Evolutionary conservation across 1,140 invertebrate species (phyloP).

Genomic region (Brachionus koreanus): DNA sequence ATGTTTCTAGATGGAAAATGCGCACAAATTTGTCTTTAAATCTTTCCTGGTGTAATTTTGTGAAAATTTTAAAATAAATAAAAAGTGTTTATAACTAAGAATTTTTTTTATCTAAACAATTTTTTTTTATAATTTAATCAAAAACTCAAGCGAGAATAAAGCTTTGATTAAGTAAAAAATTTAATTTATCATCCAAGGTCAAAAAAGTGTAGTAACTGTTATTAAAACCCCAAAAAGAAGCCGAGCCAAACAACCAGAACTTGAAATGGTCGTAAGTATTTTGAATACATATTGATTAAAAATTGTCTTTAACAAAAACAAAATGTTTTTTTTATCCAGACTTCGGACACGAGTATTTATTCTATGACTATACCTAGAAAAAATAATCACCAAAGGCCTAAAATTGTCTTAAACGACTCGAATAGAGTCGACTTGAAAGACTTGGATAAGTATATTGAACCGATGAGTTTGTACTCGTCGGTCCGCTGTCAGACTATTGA

Average conservation of each 20-base stretch:
- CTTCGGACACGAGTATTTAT: neutral
- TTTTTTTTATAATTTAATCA: neutral
- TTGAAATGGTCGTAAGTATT: constrained; percentile 18
- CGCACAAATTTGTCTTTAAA: neutral
- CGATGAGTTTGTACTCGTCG: neutral
- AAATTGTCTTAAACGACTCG: constrained; percentile 3
- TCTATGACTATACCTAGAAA: constrained; percentile 3
- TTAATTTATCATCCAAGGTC: neutral
- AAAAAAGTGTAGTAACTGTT: constrained; percentile 1
- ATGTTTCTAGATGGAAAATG: neutral
- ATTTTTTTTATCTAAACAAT: neutral
- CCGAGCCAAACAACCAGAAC: neutral
- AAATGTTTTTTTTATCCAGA: neutral
- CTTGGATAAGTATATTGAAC: neutral
- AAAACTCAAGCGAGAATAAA: neutral
- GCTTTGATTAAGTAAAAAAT: neutral
- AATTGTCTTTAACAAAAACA: neutral
- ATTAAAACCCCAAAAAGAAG: neutral
- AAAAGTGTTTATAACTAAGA: neutral
- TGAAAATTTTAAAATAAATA: neutral
- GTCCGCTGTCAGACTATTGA: neutral
- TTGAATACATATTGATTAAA: too few relatives aligned
- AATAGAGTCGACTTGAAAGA: neutral
- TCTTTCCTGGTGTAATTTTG: constrained; percentile 27
- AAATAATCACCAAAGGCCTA: neutral